These are phyloP conservation scores for Saguinus imperator DNA, from an alignment of 2,113 vertebrate species.

Conservation along the genomic window DNA sequence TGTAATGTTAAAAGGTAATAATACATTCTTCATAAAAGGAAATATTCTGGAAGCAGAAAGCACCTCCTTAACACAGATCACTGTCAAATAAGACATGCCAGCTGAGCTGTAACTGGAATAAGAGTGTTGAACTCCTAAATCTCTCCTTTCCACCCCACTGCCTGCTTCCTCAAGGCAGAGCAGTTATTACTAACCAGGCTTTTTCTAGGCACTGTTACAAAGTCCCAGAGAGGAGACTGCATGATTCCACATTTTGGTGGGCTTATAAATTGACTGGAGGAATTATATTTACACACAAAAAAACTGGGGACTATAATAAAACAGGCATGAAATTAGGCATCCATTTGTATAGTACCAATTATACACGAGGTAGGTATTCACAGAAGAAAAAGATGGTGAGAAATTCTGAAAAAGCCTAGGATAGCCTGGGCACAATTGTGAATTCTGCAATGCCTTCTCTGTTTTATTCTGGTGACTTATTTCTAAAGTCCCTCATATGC, in stretches of 20 bases:
- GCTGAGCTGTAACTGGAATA: background rate
- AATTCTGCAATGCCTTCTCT: background rate
- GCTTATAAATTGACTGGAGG: background rate
- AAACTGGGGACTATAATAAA: background rate
- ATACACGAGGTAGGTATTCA: background rate
- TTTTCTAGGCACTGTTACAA: background rate
- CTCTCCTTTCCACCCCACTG: background rate
- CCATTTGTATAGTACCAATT: background rate
- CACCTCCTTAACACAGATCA: background rate
- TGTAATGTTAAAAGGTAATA: background rate
- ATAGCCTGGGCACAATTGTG: background rate
- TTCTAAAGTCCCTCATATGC: background rate
- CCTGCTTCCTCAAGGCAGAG: background rate
- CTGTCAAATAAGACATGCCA: background rate
- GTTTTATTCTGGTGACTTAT: background rate
- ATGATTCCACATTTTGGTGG: background rate
- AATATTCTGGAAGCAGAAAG: conserved; percentile 5
- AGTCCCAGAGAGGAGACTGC: background rate
- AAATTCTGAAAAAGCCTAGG: background rate
- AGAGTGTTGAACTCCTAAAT: background rate
- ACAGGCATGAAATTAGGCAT: background rate
- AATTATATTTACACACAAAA: background rate
- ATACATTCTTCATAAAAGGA: background rate
- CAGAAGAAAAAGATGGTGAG: background rate
- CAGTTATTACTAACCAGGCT: background rate